phyloP scores from a whole-genome alignment of 1,140 invertebrate genomes.

The Drosophila erecta region DNA sequence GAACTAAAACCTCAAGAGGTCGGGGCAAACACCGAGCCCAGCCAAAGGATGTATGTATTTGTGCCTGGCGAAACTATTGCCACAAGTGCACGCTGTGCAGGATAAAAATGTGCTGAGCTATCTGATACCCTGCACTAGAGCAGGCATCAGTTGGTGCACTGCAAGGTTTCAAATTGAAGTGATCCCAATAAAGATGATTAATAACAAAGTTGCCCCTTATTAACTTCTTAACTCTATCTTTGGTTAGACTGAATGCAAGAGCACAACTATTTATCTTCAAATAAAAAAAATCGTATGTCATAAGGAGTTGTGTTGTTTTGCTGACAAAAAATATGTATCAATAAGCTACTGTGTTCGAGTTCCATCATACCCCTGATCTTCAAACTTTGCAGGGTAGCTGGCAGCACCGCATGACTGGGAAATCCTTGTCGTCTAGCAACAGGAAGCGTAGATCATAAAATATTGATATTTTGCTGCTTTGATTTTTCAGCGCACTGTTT shows the following conservation, averaged over 20 bases:
- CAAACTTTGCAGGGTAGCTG: neutral
- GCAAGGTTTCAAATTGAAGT: neutral
- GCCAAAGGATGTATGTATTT: conserved; percentile 9
- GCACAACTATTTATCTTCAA: no score
- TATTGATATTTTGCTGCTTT: conserved; percentile 81
- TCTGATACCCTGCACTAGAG: conserved; percentile 11
- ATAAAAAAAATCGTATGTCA: no score
- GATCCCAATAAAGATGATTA: no score
- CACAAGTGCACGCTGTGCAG: conserved; percentile 66
- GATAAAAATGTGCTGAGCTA: conserved; percentile 8
- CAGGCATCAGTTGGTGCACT: rapidly evolving
- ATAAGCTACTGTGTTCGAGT: no score
- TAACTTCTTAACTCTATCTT: no score
- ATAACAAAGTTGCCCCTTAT: no score
- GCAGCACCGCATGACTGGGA: conserved; percentile 38
- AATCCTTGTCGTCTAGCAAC: conserved; percentile 58
- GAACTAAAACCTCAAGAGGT: conserved; percentile 71
- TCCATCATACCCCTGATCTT: conserved; percentile 9
- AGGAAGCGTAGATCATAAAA: conserved; percentile 80
- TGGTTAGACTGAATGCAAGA: no score
- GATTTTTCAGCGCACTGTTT: conserved; percentile 76
- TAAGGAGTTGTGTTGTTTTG: no score
- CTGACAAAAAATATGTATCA: no score
- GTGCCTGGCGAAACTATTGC: conserved; percentile 51
- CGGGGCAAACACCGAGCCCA: conserved; percentile 26